phyloP scores from a whole-genome alignment of 92 coral and sea anemone genomes.

The Actinostola sp. region DNA sequence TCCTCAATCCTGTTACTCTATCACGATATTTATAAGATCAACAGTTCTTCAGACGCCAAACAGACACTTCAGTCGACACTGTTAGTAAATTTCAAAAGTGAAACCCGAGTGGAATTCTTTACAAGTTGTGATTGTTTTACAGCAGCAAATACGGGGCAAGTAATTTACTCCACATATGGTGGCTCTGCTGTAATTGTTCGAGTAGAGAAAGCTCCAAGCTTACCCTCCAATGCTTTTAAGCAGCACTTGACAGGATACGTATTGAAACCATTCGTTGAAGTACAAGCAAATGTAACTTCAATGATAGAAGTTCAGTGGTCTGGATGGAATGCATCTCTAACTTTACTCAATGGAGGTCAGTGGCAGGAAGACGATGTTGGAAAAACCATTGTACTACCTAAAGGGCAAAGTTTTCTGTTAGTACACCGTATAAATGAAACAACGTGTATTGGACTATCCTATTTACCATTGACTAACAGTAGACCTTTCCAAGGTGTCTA shows the following conservation, averaged over 20 bases:
- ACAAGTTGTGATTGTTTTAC: constrained; percentile 58
- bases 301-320: constrained; percentile 46
- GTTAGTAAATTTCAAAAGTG: constrained; percentile 54
- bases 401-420: constrained; percentile 69
- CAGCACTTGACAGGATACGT: constrained; percentile 55
- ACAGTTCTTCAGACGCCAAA: constrained; percentile 7
- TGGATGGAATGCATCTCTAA: constrained; percentile 36
- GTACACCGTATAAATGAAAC: constrained; percentile 44
- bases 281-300: constrained; percentile 26
- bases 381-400: constrained; percentile 67
- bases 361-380: constrained; percentile 87
- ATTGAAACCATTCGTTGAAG: constrained; percentile 48
- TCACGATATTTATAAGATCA: constrained; percentile 4
- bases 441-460: constrained; percentile 50
- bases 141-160: constrained; percentile 60
- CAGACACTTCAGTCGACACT: constrained; percentile 36
- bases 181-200: constrained; percentile 77
- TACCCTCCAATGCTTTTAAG: constrained; percentile 23
- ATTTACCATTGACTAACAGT: constrained; percentile 26
- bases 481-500: constrained; percentile 34
- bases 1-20: constrained; percentile 5
- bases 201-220: constrained; percentile 14
- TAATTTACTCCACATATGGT: constrained; percentile 70
- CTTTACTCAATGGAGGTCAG: constrained; percentile 24
- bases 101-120: constrained; percentile 54